Conservation (phyloP, 2,888 invertebrate species). For the Caenorhabditis sulstoni region DNA sequence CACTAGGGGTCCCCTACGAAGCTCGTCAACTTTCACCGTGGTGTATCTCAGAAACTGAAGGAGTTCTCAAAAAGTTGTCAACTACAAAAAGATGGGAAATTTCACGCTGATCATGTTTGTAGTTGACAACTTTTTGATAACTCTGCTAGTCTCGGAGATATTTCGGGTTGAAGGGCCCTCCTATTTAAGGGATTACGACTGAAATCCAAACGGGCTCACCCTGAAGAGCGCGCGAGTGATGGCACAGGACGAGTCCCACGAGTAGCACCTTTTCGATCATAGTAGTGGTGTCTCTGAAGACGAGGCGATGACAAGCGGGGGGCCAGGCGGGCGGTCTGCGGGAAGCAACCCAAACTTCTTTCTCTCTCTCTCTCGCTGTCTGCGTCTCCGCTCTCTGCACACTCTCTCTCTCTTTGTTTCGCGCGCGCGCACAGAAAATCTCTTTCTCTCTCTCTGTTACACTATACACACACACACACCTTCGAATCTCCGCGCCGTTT, state of each 20-base stretch:
- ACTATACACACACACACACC: constrained; percentile 19
- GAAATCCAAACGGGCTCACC: no score
- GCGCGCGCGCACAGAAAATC: constrained; percentile 26
- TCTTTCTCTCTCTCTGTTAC: constrained; percentile 25
- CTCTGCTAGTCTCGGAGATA: no score
- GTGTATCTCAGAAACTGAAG: no score
- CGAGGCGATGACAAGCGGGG: constrained; percentile 18
- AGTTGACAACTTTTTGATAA: no score
- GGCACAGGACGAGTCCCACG: constrained; percentile 13
- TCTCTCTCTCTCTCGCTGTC: constrained; percentile 13
- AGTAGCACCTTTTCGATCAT: constrained; percentile 63
- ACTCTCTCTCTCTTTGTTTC: constrained; percentile 5
- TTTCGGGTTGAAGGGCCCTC: no score
- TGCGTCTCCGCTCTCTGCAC: constrained; percentile 16
- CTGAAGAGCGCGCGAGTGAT: neutral
- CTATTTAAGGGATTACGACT: no score
- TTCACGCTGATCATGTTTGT: no score
- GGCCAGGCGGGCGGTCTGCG: constrained; percentile 9
- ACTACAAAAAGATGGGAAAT: no score
- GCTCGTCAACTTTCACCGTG: no score
- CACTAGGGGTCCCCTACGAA: no score
- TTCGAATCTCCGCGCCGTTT: neutral
- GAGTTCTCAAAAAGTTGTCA: no score
- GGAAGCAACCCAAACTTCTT: constrained; percentile 19
- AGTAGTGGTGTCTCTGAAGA: constrained; percentile 31